Percentiles rank a stretch among this genome's conserved stretches.
phyloP scores from a whole-genome alignment of 1,140 invertebrate species.

The Centruroides sculpturatus region DNA sequence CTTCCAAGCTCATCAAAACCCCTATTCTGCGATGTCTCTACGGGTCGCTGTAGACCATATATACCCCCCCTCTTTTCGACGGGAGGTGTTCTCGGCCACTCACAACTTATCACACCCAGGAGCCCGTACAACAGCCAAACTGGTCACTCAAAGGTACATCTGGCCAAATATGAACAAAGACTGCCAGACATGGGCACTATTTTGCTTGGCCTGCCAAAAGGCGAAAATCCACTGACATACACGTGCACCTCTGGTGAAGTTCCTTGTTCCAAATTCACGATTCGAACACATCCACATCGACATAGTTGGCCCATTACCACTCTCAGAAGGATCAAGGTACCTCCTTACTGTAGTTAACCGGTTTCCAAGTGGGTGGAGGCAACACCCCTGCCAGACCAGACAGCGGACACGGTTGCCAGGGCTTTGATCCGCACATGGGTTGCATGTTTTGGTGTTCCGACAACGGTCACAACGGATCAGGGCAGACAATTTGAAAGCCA shows the following conservation, averaged over 20 bases:
- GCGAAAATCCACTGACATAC: slow-evolving; percentile 11
- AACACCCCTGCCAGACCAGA: slow-evolving; percentile 25
- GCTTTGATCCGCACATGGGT: slow-evolving; percentile 26
- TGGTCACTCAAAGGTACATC: slow-evolving; percentile 4
- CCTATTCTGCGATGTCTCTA: slow-evolving; percentile 6
- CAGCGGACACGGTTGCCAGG: slow-evolving; percentile 26
- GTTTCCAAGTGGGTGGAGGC: slow-evolving; percentile 31
- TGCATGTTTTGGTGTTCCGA: slow-evolving; percentile 21
- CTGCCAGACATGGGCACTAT: neutral
- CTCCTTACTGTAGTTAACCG: slow-evolving; percentile 31
- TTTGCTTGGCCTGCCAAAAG: slow-evolving; percentile 6
- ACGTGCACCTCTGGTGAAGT: slow-evolving; percentile 2
- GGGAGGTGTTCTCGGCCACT: neutral
- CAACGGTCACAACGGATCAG: slow-evolving; percentile 27
- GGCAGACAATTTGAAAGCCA: slow-evolving; percentile 31
- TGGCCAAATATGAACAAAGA: slow-evolving; percentile 11
- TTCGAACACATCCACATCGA: slow-evolving; percentile 36
- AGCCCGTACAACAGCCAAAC: neutral
- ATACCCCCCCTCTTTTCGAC: neutral
- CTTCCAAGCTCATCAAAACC: neutral
- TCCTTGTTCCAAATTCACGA: neutral
- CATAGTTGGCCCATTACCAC: slow-evolving; percentile 33
- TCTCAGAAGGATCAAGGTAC: slow-evolving; percentile 24
- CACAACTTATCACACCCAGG: slow-evolving; percentile 9
- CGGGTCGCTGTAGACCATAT: neutral